Evolutionary conservation across 2,113 vertebrate species (phyloP), one percentile per base, ranked within the genome.

Genomic region (Pseudolaguvia tuberculata): DNA sequence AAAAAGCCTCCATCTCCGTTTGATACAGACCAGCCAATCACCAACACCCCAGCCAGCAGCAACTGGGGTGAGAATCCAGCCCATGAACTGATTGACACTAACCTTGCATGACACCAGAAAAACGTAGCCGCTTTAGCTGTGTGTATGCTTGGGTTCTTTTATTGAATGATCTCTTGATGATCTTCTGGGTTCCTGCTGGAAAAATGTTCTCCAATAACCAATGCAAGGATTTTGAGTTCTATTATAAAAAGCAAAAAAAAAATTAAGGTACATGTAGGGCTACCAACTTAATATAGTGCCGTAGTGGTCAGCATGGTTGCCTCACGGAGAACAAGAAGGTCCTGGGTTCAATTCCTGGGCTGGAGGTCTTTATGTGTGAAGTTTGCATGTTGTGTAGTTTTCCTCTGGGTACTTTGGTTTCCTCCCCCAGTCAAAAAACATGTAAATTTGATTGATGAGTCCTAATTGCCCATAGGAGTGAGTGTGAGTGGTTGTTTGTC

Each of bases 31-130:
- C 63, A 77, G 70, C 75, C 75, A 77, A 80, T 80, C 74, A 63
- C 66, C 27, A 80, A 63, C 57, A 80, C 77, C 35, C 50, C 62
- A 77, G 79, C 74, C 74, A 80, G 70, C 74, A 73, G 59, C 56
- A 55, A 80, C 61, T 47, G 73, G 56, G 63, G 74, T 70, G 70
- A 80, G 63, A 77, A 58, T 63, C 50, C 63, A 77, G 39, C 25
- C 31, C 58, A 74, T 66, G 25, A 70, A 73, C 70, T 73, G 62
- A 55, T 73, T 80, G 57, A 77, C 70, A 70, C 58, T 39, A 70
- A 73, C 75, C 75, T 80, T 21, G 51, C 59, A 77, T 74, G 75
- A 80, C 75, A 75, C 35, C 65, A 73, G 11, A 25, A 29, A 25
- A 10, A 39, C 15, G 45, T 29, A 47, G 42, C 5, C 21, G 42